Evolutionary conservation across 2,888 invertebrate genomes (phyloP), one percentile per base, ranked within the genome.

Genomic region (Sussaba pulchella): DNA sequence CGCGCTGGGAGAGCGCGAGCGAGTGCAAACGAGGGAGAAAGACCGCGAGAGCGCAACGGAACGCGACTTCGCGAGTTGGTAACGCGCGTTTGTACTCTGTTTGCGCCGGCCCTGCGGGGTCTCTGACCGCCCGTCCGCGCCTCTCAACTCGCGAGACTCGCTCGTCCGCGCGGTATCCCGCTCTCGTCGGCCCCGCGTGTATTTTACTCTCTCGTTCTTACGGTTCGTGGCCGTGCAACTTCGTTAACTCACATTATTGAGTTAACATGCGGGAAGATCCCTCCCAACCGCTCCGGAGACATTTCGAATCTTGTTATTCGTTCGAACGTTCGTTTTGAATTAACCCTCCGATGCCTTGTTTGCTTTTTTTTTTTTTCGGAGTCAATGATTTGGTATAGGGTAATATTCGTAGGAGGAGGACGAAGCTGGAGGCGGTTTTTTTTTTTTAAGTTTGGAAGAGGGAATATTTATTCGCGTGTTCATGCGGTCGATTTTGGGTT

Each of bases 41-140:
- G n/a, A 43, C 12, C 6, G 12, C 43, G 41, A 36, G 41, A 17
- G n/a, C 17, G 36, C 43, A 57, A 54, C 61, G n/a, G 47, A 66
- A 50, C 52, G 70, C 43, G 74, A 79, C 39, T 63, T 41, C 47
- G 54, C 87, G 89, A 91, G 90, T 90, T 90, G 90, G 89, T 89
- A 91, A 90, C 89, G 90, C 31, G 31, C 31, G 31, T 2, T 86
- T 89, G 89, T 91, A 89, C 89, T 90, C 89, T 78, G 84, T 86
- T 86, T 91, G 90, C 88, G 89, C 88, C 91, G 89, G 90, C 91
- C 91, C 92, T 91, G 91, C 90, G 92, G 90, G 92, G 92, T 92
- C 91, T 91, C 91, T 92, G 92, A 92, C 92, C 92, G 92, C 87
- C 89, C 90, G 91, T 91, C 91, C 91, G 91, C 91, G 90, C 91